A percentile compares a stretch with the other conserved stretches of the same genome.
Conservation (phyloP, 2,797 vertebrate genomes). For the Characodon lateralis region DNA sequence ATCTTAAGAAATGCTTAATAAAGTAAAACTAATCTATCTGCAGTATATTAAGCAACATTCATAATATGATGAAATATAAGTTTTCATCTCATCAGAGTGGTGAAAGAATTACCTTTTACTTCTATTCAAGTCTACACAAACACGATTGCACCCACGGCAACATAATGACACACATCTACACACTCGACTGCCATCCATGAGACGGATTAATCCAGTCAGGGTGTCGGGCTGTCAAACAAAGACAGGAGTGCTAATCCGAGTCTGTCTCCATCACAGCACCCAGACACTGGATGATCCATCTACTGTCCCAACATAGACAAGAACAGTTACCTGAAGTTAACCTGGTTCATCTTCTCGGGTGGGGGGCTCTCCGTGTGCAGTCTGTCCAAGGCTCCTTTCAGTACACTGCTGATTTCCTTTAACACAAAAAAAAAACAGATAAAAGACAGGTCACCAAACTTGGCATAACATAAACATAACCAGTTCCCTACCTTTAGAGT, state of each 20-base stretch:
- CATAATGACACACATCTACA: background rate
- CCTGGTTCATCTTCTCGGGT: conserved; percentile 56
- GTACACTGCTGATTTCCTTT: conserved; percentile 68
- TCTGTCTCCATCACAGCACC: conserved; percentile 27
- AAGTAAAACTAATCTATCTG: background rate
- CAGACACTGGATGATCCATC: conserved; percentile 11
- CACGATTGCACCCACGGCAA: background rate
- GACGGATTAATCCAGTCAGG: conserved; percentile 54
- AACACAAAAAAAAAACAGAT: background rate
- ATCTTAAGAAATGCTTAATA: background rate
- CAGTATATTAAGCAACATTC: background rate
- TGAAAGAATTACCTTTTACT: background rate
- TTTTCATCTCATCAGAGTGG: too few relatives aligned
- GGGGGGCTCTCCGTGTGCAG: conserved; percentile 36
- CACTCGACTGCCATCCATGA: background rate
- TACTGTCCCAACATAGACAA: conserved; percentile 4
- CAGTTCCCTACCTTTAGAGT: background rate
- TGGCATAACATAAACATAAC: conserved; percentile 15
- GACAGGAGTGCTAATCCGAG: conserved; percentile 52
- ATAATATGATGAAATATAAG: background rate
- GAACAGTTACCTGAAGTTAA: conserved; percentile 64
- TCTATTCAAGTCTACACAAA: background rate
- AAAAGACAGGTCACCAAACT: conserved; percentile 9
- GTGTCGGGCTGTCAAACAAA: conserved; percentile 61
- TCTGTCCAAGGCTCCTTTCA: conserved; percentile 63